A percentile compares a stretch with the other conserved stretches of the same genome.
phyloP scores from a whole-genome alignment of 2,113 vertebrate species.

The Fulica atra region DNA sequence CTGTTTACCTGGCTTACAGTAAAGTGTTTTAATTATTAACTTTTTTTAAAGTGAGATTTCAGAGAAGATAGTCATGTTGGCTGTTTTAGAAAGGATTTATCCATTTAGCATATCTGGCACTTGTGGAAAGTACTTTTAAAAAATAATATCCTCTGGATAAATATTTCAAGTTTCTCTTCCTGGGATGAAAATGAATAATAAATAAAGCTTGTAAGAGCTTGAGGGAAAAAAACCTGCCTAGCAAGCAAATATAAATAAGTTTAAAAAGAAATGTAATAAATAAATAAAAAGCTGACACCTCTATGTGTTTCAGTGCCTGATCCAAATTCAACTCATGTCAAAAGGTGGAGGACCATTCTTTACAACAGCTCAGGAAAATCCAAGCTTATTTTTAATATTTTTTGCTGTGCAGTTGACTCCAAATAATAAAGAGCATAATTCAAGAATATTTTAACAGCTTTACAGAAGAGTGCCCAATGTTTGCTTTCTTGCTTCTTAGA shows the following conservation, averaged over 20 bases:
- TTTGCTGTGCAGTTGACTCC: not conserved
- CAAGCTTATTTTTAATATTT: not conserved
- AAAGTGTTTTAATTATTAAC: conserved; percentile 60
- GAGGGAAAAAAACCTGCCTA: conserved; percentile 51
- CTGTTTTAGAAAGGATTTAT: conserved; percentile 22
- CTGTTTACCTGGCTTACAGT: conserved; percentile 14
- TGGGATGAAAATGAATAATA: conserved; percentile 68
- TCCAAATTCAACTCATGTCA: not conserved
- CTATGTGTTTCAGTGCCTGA: not conserved
- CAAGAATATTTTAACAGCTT: not conserved
- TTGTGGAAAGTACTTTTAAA: conserved; percentile 45
- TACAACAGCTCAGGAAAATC: not conserved
- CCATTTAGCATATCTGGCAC: conserved; percentile 45
- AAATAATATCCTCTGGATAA: conserved; percentile 66
- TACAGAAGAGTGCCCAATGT: not conserved
- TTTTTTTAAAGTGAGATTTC: conserved; percentile 44
- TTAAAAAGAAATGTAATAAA: conserved; percentile 1
- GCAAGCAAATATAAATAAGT: conserved; percentile 28
- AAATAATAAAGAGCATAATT: not conserved
- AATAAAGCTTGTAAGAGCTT: conserved; percentile 54
- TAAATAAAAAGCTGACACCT: conserved; percentile 12
- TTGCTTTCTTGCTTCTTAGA: not conserved
- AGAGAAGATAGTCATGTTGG: conserved; percentile 11
- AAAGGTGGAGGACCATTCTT: not conserved
- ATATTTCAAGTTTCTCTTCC: conserved; percentile 67